Percentiles rank a stretch among this genome's conserved stretches.
phyloP scores from a whole-genome alignment of 1,140 invertebrate genomes.

The Drosophila teissieri region DNA sequence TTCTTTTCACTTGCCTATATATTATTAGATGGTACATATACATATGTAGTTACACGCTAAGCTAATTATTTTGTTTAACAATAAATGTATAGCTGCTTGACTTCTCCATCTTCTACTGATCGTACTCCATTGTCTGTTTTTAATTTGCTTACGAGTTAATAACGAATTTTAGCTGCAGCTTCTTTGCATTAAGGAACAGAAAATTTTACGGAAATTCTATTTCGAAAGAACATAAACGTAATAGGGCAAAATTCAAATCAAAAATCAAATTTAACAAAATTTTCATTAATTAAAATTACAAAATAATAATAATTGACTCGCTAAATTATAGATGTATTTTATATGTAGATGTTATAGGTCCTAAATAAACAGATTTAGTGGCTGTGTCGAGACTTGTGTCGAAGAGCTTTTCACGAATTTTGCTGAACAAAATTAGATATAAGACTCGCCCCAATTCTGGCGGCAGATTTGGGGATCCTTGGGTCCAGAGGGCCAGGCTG shows the following conservation, averaged over 20 bases:
- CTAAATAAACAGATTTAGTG: slow-evolving; percentile 51
- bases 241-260: slow-evolving; percentile 59
- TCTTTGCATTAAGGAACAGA: slow-evolving; percentile 79
- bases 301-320: slow-evolving; percentile 55
- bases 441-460: slow-evolving; percentile 57
- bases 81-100: slow-evolving; percentile 78
- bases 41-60: slow-evolving; percentile 78
- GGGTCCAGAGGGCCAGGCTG: slow-evolving; percentile 12
- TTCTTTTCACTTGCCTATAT: slow-evolving; percentile 66
- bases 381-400: slow-evolving; percentile 17
- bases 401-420: slow-evolving; percentile 62
- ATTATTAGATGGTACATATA: slow-evolving; percentile 77
- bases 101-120: slow-evolving; percentile 28
- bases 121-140: slow-evolving; percentile 26
- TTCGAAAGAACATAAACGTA: slow-evolving; percentile 70
- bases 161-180: slow-evolving; percentile 70
- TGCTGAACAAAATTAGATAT: slow-evolving; percentile 70
- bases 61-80: slow-evolving; percentile 81
- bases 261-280: slow-evolving; percentile 55
- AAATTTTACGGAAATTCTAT: slow-evolving; percentile 76
- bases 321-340: slow-evolving; percentile 44
- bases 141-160: slow-evolving; percentile 50
- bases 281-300: slow-evolving; percentile 50
- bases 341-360: slow-evolving; percentile 22
- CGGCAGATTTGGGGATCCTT: slow-evolving; percentile 26